These are phyloP conservation scores for Drosophila ohnishii DNA, from an alignment of 1,140 invertebrate species.

Conservation along the genomic window DNA sequence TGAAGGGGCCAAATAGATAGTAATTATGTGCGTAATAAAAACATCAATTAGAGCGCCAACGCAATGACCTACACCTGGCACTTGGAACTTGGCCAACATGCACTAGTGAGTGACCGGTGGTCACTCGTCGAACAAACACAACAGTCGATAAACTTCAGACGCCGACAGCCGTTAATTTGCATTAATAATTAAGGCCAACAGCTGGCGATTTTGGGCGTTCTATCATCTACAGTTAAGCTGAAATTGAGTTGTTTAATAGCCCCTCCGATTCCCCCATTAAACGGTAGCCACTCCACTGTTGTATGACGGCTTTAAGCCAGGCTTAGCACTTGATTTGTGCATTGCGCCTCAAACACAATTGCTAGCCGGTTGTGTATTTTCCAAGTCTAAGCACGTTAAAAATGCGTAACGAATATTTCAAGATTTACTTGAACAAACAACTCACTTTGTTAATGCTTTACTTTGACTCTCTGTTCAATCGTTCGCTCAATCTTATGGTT, in stretches of 20 bases:
- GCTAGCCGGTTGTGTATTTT: background rate
- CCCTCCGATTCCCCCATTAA: slow-evolving; percentile 14
- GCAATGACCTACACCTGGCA: slow-evolving; percentile 73
- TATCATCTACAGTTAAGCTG: slow-evolving; percentile 45
- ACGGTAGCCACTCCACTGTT: slow-evolving; percentile 11
- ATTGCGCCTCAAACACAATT: slow-evolving; percentile 24
- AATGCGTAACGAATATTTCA: slow-evolving; percentile 40
- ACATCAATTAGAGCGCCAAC: slow-evolving; percentile 78
- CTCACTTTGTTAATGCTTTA: slow-evolving; percentile 35
- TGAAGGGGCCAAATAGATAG: slow-evolving; percentile 40
- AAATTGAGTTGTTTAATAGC: slow-evolving; percentile 53
- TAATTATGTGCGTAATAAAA: slow-evolving; percentile 66
- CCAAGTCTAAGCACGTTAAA: slow-evolving; percentile 26
- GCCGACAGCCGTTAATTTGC: slow-evolving; percentile 63
- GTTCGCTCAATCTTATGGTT: slow-evolving; percentile 32
- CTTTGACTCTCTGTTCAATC: slow-evolving; percentile 30
- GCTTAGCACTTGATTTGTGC: slow-evolving; percentile 41
- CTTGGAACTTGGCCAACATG: slow-evolving; percentile 30
- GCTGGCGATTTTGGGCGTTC: slow-evolving; percentile 59
- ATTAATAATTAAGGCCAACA: slow-evolving; percentile 72
- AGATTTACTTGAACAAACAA: slow-evolving; percentile 26
- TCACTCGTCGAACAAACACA: slow-evolving; percentile 33
- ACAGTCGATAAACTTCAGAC: slow-evolving; percentile 56
- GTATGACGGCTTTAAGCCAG: slow-evolving; percentile 47
- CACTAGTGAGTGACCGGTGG: slow-evolving; percentile 13